These are phyloP conservation scores for Alloplasta piceator DNA, from an alignment of 2,888 invertebrate genomes.

Conservation along the genomic window DNA sequence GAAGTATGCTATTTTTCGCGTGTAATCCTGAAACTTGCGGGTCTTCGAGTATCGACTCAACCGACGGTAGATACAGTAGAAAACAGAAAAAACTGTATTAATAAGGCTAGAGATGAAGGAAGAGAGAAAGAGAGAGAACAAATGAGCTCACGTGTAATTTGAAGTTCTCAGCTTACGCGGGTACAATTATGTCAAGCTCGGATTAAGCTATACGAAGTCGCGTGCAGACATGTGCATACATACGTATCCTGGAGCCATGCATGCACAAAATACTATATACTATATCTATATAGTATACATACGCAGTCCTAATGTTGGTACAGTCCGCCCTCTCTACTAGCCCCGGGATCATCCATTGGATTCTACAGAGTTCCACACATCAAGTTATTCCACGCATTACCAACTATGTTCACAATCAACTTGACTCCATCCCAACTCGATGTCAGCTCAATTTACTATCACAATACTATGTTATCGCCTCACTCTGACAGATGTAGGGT, in stretches of 20 bases:
- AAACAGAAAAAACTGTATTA: not conserved
- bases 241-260: not conserved
- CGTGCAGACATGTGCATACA: conserved; percentile 35
- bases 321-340: no score
- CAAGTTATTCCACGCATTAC: no score
- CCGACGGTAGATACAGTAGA: conserved; percentile 2
- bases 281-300: not conserved
- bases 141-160: conserved; percentile 26
- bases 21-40: conserved; percentile 48
- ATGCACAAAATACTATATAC: not conserved
- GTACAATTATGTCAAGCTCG: conserved; percentile 62
- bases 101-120: not conserved
- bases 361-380: no score
- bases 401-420: no score
- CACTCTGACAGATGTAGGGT: no score
- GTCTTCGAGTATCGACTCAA: conserved; percentile 66
- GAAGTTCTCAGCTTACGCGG: conserved; percentile 55
- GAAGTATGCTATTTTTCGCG: no score
- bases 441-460: no score
- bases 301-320: not conserved
- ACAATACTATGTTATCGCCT: no score
- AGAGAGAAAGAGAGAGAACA: conserved; percentile 2
- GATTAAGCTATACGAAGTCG: conserved; percentile 48
- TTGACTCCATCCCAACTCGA: no score
- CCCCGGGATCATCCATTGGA: no score